Base-by-base conservation (phyloP, 2,797 vertebrate genomes). In the Somateria mollissima region DNA sequence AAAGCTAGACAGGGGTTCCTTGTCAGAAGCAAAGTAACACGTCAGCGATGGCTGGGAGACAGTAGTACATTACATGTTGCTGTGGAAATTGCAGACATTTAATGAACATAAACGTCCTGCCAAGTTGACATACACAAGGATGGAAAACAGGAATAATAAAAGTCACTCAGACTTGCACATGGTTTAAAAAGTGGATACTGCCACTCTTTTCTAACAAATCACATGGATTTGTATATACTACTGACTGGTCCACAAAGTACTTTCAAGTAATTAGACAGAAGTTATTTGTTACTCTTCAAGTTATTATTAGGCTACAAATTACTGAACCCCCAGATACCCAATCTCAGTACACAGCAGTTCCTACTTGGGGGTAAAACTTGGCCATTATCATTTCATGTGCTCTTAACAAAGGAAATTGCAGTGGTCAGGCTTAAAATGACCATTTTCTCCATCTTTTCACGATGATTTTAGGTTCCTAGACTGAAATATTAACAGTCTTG, bases 401-500 rank as follows among this genome's bases (percentile, higher is more conserved):
- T 61, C 84, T 95, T 76, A 82, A 92, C 13, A 75, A 66, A 86
- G 70, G 56, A 75, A 73, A 92, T 22, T 67, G 73, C 79, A 78
- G 74, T 0, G 6, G 85, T 65, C 45, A 65, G 83, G 92, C 92
- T 96, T 90, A 87, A 95, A 91, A 96, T 43, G 88, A 76, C 94
- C 82, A 76, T 92, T 91, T 96, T 96, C 86, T 93, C 76, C 64
- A 73, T 92, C 94, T 82, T 78, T 84, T 96, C 95, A 92, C 79
- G 85, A 90, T 0, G 45, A 94, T 93, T 92, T 84, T 83, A 95
- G 87, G 69, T 84, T 94, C 86, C 92, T 25, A 49, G 94, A 30
- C 94, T 95, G 94, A 96, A 97, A 96, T 92, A 97, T 96, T 97
- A 97, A 96, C 87, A 95, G 96, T 78, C 95, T 84, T 92, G 91